Evolutionary conservation across 2,888 invertebrate genomes (phyloP).

Genomic region (Meteorus cinctellus): DNA sequence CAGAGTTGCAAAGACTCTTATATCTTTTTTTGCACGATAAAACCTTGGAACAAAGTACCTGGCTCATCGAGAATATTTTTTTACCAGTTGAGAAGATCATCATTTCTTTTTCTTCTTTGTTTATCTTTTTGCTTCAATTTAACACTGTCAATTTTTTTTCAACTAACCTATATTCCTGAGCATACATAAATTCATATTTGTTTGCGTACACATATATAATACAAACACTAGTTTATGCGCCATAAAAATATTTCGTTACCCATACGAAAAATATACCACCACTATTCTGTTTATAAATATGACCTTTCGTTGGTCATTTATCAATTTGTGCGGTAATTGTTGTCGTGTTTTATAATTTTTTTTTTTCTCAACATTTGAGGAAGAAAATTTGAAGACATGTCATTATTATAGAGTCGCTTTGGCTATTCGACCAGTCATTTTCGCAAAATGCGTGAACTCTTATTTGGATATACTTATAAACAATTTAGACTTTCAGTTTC

Average conservation of each 20-base stretch:
- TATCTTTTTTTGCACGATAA: slow-evolving; percentile 32
- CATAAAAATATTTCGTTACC: slow-evolving; percentile 21
- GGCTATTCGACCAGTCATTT: slow-evolving; percentile 33
- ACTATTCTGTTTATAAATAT: background rate
- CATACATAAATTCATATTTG: background rate
- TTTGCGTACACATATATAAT: background rate
- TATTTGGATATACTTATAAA: background rate
- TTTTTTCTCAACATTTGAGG: background rate
- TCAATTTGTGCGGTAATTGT: background rate
- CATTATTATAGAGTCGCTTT: background rate
- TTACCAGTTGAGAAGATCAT: too few species aligned
- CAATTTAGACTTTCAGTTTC: slow-evolving; percentile 8
- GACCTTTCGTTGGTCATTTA: background rate
- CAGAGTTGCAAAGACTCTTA: slow-evolving; percentile 17
- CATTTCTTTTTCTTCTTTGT: background rate
- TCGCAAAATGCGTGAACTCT: slow-evolving; percentile 31
- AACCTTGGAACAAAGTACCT: slow-evolving; percentile 29
- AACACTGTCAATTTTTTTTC: slow-evolving; percentile 12
- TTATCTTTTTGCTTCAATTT: background rate
- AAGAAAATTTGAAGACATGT: background rate
- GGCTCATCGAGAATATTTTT: slow-evolving; percentile 4
- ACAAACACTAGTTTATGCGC: slow-evolving; percentile 18
- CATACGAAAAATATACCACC: background rate
- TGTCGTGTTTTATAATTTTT: background rate
- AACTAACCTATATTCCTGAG: background rate